Conservation (phyloP, 2,797 vertebrate genomes). For the Sebastes itinus region DNA sequence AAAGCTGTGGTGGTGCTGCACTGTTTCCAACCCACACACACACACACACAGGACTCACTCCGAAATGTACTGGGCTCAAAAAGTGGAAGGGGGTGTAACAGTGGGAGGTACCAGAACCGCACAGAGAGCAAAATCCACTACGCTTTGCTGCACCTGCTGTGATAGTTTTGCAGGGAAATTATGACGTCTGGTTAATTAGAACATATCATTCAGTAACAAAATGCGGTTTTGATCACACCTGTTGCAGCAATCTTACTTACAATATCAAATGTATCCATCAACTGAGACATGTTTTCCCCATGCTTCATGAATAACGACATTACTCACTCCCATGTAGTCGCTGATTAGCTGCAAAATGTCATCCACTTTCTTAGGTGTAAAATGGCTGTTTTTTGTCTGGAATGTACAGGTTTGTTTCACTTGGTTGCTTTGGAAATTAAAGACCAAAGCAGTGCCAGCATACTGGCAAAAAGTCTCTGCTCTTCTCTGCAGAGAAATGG, state of each 20-base stretch:
- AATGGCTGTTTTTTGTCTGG: conserved; percentile 56
- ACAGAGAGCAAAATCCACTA: conserved; percentile 14
- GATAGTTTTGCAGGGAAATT: conserved; percentile 4
- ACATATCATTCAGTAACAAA: neutral
- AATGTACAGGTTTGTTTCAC: conserved; percentile 65
- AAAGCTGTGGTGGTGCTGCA: conserved; percentile 16
- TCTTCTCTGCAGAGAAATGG: conserved; percentile 62
- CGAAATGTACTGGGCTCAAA: conserved; percentile 1
- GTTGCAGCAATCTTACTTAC: conserved; percentile 3
- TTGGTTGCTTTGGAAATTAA: conserved; percentile 67
- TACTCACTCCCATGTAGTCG: conserved; percentile 27
- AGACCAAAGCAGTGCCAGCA: conserved; percentile 55
- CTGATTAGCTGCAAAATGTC: conserved; percentile 56
- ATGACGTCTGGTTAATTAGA: conserved; percentile 12
- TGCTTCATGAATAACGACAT: conserved; percentile 20
- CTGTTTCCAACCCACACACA: neutral
- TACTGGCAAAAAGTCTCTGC: conserved; percentile 37
- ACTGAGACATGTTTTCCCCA: conserved; percentile 7
- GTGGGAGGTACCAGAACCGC: conserved; percentile 9
- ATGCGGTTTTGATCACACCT: conserved; percentile 28
- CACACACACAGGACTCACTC: conserved; percentile 7
- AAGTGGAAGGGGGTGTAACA: conserved; percentile 10
- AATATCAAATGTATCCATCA: conserved; percentile 31
- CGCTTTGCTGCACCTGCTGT: conserved; percentile 12
- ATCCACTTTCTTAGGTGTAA: conserved; percentile 40